phyloP scores from a whole-genome alignment of 2,797 vertebrate genomes.

The Tadarida brasiliensis region DNA sequence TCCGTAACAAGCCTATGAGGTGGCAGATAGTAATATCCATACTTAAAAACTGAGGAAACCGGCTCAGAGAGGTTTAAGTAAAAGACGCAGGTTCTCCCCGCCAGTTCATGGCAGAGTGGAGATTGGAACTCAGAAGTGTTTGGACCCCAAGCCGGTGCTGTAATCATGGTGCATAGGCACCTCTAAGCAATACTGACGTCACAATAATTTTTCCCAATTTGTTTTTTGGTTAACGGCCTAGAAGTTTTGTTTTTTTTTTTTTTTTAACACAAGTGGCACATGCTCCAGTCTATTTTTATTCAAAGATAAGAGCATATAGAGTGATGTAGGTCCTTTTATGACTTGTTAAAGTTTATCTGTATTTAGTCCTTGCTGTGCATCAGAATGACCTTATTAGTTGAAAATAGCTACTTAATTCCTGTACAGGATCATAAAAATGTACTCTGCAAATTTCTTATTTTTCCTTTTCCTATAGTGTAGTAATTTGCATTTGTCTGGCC shows the following conservation, averaged over 20 bases:
- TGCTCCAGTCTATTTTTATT: slow-evolving; percentile 64
- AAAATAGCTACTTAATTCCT: slow-evolving; percentile 40
- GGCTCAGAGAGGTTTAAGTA: background rate
- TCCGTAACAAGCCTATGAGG: background rate
- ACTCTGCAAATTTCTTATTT: slow-evolving; percentile 35
- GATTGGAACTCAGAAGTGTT: background rate
- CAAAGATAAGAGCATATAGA: slow-evolving; percentile 44
- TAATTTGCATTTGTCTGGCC: slow-evolving; percentile 43
- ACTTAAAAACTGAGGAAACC: background rate
- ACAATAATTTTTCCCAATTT: background rate
- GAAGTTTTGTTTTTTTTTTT: background rate
- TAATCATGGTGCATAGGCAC: background rate
- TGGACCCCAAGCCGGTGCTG: background rate
- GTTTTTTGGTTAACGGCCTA: slow-evolving; percentile 37
- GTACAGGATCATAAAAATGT: background rate
- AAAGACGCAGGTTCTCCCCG: background rate
- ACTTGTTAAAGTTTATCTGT: slow-evolving; percentile 54
- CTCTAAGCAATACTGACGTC: background rate
- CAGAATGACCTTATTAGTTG: slow-evolving; percentile 29
- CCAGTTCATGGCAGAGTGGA: background rate
- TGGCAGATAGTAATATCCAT: background rate
- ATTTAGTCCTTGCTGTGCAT: slow-evolving; percentile 9
- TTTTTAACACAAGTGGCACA: slow-evolving; percentile 13
- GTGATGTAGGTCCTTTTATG: slow-evolving; percentile 45
- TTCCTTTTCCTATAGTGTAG: background rate